phyloP scores from a whole-genome alignment of 92 coral and sea anemone species.

The Bergia puertoricense region DNA sequence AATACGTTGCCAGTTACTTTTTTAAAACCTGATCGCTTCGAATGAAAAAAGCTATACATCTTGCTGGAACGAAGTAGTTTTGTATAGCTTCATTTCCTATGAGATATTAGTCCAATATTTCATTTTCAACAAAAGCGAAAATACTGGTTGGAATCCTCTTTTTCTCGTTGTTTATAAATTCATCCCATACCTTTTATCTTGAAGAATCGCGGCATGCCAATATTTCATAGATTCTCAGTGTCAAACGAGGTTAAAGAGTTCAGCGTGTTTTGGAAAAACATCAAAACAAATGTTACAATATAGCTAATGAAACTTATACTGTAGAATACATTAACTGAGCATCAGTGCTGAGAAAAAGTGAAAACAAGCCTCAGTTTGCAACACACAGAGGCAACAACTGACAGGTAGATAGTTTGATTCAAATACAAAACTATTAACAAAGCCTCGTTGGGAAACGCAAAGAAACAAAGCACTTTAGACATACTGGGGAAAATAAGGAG shows the following conservation, averaged over 20 bases:
- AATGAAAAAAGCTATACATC: constrained; percentile 1
- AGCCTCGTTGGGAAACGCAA: not conserved
- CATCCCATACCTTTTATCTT: constrained; percentile 23
- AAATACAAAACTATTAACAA: not conserved
- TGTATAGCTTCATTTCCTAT: constrained; percentile 22
- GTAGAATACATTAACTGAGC: constrained; percentile 12
- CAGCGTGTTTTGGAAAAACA: not conserved
- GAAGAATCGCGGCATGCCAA: constrained; percentile 24
- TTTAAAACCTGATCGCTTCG: not conserved
- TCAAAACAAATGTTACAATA: constrained; percentile 11
- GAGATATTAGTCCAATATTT: constrained; percentile 33
- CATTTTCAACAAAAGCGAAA: constrained; percentile 26
- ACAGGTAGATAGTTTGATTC: not conserved
- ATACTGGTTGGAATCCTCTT: not conserved
- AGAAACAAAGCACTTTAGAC: not conserved
- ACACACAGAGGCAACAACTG: not conserved
- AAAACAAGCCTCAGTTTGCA: not conserved
- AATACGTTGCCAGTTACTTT: not conserved
- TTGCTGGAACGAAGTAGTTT: constrained; percentile 26
- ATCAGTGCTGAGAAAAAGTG: constrained; percentile 24
- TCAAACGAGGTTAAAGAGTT: constrained; percentile 36
- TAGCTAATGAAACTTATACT: not conserved
- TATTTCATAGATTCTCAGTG: constrained; percentile 13
- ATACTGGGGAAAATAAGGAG: not conserved
- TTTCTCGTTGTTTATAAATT: not conserved